Evolutionary conservation across 2,888 invertebrate species (phyloP).

Genomic region (Tortricodes alternella): DNA sequence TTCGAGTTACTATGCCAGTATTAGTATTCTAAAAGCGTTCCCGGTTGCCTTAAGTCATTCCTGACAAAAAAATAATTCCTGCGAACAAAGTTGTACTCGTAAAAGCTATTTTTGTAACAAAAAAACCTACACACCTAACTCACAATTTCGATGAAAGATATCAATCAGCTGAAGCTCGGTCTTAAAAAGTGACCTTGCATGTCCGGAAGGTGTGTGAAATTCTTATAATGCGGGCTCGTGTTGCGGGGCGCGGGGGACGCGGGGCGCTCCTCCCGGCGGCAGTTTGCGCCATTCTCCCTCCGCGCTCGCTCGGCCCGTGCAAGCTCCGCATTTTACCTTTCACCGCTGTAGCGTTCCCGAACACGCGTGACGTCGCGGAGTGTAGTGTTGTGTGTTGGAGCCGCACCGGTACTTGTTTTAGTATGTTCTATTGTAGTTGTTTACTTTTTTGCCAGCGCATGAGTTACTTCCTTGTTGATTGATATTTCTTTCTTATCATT

Average conservation of each 20-base stretch:
- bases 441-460: slow-evolving; percentile 40
- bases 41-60: slow-evolving; percentile 5
- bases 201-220: slow-evolving; percentile 69
- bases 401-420: slow-evolving; percentile 61
- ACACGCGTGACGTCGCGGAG: slow-evolving; percentile 70
- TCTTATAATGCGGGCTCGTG: slow-evolving; percentile 76
- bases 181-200: slow-evolving; percentile 63
- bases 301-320: slow-evolving; percentile 71
- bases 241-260: slow-evolving; percentile 50
- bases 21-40: slow-evolving; percentile 6
- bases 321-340: slow-evolving; percentile 76
- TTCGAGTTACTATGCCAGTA: not conserved
- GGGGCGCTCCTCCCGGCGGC: slow-evolving; percentile 55
- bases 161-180: not conserved
- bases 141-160: not conserved
- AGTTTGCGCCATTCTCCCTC: slow-evolving; percentile 79
- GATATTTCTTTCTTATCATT: slow-evolving; percentile 34
- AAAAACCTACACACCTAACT: no score
- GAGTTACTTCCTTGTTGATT: slow-evolving; percentile 1
- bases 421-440: slow-evolving; percentile 57
- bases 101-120: no score
- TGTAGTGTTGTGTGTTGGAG: slow-evolving; percentile 72
- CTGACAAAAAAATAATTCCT: not conserved
- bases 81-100: no score
- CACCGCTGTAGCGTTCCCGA: slow-evolving; percentile 71